phyloP scores from a whole-genome alignment of 2,113 vertebrate species.

The Rhinogobius similis region DNA sequence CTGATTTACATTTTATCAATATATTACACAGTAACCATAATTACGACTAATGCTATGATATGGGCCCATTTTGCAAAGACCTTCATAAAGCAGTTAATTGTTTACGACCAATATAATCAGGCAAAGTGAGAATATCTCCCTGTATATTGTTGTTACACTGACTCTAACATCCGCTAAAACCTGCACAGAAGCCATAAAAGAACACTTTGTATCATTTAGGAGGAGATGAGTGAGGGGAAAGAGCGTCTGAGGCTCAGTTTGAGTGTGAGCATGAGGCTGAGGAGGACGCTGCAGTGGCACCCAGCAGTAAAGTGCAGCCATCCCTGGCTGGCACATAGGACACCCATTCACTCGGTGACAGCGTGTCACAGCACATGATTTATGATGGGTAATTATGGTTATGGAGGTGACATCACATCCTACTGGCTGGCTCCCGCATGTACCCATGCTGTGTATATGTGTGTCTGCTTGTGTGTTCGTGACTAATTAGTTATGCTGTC shows the following conservation, averaged over 20 bases:
- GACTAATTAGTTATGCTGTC: slow-evolving; percentile 82
- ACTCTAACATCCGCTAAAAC: slow-evolving; percentile 39
- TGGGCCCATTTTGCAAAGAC: neutral
- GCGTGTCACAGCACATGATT: slow-evolving; percentile 77
- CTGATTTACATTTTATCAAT: neutral
- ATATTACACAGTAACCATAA: neutral
- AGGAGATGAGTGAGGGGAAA: slow-evolving; percentile 30
- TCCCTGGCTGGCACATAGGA: slow-evolving; percentile 69
- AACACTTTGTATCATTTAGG: slow-evolving; percentile 48
- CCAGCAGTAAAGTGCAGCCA: slow-evolving; percentile 65
- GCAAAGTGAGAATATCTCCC: slow-evolving; percentile 7
- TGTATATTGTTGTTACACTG: slow-evolving; percentile 2
- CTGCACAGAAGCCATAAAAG: slow-evolving; percentile 38
- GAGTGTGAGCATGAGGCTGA: slow-evolving; percentile 14
- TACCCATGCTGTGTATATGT: slow-evolving; percentile 40
- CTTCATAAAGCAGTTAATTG: neutral
- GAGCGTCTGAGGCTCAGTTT: slow-evolving; percentile 23
- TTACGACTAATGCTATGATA: neutral
- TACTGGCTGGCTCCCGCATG: slow-evolving; percentile 55
- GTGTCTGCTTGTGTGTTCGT: slow-evolving; percentile 47
- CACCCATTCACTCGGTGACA: slow-evolving; percentile 71
- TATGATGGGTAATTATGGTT: slow-evolving; percentile 82
- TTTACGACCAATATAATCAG: slow-evolving; percentile 13
- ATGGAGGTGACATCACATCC: slow-evolving; percentile 79
- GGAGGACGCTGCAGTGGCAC: slow-evolving; percentile 35